These are phyloP conservation scores for Melanocharis versteri DNA, from an alignment of 2,113 vertebrate species.

Conservation along the genomic window DNA sequence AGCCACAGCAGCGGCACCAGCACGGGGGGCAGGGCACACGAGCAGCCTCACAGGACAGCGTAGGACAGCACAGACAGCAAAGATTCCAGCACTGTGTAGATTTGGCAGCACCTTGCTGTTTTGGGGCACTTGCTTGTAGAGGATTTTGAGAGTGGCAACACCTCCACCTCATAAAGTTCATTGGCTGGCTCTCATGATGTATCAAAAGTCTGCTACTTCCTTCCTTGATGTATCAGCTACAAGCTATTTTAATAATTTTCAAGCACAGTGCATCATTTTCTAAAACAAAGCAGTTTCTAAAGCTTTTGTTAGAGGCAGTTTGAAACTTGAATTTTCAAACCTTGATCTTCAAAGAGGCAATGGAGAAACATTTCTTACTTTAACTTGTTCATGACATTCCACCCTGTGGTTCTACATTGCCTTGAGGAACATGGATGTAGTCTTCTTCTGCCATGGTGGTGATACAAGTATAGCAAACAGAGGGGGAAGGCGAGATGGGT, in stretches of 20 bases:
- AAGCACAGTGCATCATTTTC: background rate
- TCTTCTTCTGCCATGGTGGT: background rate
- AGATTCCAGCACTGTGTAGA: too few species aligned
- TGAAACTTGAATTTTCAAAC: background rate
- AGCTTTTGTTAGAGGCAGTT: background rate
- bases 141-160: background rate
- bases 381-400: rapidly evolving
- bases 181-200: background rate
- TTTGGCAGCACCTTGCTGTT: background rate
- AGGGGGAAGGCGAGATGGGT: background rate
- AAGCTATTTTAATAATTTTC: background rate
- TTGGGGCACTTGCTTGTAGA: too few species aligned
- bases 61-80: background rate
- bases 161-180: background rate
- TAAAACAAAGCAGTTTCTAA: background rate
- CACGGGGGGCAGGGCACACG: rapidly evolving
- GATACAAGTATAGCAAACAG: background rate
- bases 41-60: background rate
- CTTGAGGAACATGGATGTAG: background rate
- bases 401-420: rapidly evolving
- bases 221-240: background rate
- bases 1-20: background rate
- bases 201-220: background rate
- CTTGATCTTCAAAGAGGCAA: background rate
- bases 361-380: background rate